Percentiles rank a stretch among this genome's conserved stretches.
Conservation (phyloP, 2,797 vertebrate species). For the Sebastes steindachneri region DNA sequence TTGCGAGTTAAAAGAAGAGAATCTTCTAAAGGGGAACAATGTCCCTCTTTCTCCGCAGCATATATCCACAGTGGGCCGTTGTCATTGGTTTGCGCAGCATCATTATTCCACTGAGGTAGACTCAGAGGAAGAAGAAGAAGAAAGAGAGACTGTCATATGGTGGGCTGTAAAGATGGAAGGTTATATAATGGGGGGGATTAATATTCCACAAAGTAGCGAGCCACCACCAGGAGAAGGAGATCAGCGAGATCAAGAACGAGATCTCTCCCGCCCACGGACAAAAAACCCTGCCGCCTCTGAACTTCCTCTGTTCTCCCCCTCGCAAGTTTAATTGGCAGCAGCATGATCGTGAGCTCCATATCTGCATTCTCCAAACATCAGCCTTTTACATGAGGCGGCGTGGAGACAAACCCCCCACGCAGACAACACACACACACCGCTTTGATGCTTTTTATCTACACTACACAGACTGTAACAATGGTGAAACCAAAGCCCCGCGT, state of each 20-base stretch:
- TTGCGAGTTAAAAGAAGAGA: not conserved
- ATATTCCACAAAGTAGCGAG: slow-evolving; percentile 75
- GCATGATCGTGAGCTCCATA: slow-evolving; percentile 57
- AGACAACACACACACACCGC: slow-evolving; percentile 32
- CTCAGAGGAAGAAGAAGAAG: slow-evolving; percentile 10
- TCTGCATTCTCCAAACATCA: slow-evolving; percentile 72
- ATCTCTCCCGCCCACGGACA: slow-evolving; percentile 77
- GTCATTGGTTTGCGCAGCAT: slow-evolving; percentile 16
- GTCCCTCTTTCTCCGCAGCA: not conserved
- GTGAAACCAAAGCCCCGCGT: slow-evolving; percentile 12
- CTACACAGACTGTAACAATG: slow-evolving; percentile 41
- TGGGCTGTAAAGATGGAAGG: slow-evolving; percentile 61
- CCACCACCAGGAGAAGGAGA: slow-evolving; percentile 71
- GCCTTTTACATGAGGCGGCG: slow-evolving; percentile 38
- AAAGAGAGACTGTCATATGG: slow-evolving; percentile 40
- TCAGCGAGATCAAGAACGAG: slow-evolving; percentile 74
- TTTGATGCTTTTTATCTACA: slow-evolving; percentile 65
- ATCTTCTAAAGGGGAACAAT: not conserved
- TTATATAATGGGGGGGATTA: slow-evolving; percentile 79
- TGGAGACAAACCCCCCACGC: slow-evolving; percentile 43
- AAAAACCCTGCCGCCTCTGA: slow-evolving; percentile 65
- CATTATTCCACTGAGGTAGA: slow-evolving; percentile 48
- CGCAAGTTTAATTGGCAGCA: slow-evolving; percentile 76
- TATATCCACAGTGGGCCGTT: slow-evolving; percentile 13
- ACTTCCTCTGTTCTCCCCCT: slow-evolving; percentile 62